Conservation (phyloP, 2,797 vertebrate genomes). For the Erethizon dorsatum region DNA sequence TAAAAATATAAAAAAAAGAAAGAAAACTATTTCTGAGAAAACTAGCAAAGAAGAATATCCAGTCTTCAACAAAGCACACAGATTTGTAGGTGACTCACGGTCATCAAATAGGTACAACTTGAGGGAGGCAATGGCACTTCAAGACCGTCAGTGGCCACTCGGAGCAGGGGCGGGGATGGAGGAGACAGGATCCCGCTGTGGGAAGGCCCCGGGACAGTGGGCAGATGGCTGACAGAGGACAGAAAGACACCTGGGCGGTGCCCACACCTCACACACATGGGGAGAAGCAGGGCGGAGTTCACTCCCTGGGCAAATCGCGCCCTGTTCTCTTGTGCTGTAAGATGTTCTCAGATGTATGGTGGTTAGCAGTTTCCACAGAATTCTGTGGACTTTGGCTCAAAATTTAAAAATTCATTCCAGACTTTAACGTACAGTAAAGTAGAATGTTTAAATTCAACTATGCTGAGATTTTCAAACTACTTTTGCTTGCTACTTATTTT, state of each 20-base stretch:
- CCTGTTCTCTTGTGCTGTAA: not conserved
- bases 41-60: not conserved
- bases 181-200: not conserved
- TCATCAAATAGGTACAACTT: not conserved
- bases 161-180: not conserved
- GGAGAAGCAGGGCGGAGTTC: rapidly evolving
- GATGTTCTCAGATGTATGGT: too few relatives aligned
- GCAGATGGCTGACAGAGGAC: rapidly evolving
- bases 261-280: rapidly evolving
- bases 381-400: not conserved
- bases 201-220: too few relatives aligned
- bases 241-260: rapidly evolving
- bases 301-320: rapidly evolving
- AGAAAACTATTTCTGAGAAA: too few relatives aligned
- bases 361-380: not conserved
- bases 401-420: too few relatives aligned
- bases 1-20: too few relatives aligned
- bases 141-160: not conserved
- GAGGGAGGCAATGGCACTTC: too few relatives aligned
- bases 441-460: not conserved
- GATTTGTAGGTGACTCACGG: not conserved
- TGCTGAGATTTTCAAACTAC: not conserved
- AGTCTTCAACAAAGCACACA: not conserved
- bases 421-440: not conserved
- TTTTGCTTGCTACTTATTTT: not conserved